Conservation (phyloP, 2,888 invertebrate genomes). For the Cheilosia impressa region DNA sequence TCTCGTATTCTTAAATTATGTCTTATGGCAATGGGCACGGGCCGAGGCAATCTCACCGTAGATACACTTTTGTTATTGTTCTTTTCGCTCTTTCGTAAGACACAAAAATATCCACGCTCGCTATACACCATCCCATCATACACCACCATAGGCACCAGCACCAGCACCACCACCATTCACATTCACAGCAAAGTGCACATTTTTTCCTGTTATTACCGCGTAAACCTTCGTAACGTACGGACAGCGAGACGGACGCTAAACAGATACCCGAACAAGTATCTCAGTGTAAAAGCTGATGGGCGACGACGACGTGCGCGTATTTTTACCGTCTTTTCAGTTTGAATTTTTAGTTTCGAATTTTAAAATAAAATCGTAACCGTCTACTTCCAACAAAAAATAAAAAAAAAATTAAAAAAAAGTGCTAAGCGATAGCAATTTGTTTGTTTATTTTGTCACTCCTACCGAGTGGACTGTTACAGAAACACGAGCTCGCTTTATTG, state of each 20-base stretch:
- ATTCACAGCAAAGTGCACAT: constrained; percentile 66
- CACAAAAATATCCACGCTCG: constrained; percentile 72
- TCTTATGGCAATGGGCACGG: neutral
- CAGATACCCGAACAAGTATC: constrained; percentile 32
- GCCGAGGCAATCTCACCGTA: neutral
- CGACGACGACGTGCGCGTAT: constrained; percentile 49
- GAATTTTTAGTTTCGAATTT: constrained; percentile 71
- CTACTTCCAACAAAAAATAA: neutral
- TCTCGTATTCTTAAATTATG: constrained; percentile 25
- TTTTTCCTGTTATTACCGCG: constrained; percentile 71
- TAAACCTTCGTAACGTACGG: constrained; percentile 69
- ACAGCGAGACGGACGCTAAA: constrained; percentile 37
- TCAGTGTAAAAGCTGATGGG: constrained; percentile 34
- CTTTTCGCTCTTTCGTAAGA: constrained; percentile 26
- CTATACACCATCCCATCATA: no score
- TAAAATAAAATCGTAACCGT: constrained; percentile 59
- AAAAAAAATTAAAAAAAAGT: constrained; percentile 2
- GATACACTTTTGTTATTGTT: constrained; percentile 35
- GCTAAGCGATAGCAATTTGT: constrained; percentile 1
- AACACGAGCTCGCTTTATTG: constrained; percentile 42
- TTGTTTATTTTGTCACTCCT: constrained; percentile 33
- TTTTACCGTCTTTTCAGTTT: constrained; percentile 67
- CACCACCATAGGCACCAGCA: no score
- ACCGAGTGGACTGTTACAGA: constrained; percentile 13
- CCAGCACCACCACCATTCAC: constrained; percentile 40